These are phyloP conservation scores for Panthera tigris DNA, from an alignment of 2,113 vertebrate genomes.

Conservation along the genomic window DNA sequence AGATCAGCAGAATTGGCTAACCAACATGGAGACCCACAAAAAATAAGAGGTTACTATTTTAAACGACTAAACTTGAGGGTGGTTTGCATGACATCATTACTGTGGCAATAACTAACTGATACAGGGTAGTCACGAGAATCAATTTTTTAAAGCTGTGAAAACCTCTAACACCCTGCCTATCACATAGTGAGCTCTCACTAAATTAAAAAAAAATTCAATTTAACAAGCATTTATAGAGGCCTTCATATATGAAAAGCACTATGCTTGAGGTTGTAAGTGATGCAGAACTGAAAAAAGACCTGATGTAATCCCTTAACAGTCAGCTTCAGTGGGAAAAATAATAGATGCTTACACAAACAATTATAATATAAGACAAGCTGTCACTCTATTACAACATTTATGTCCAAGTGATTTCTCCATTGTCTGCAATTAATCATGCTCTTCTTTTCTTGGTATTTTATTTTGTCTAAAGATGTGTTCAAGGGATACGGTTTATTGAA, in stretches of 20 bases:
- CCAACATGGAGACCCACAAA: neutral
- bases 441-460: constrained; percentile 4
- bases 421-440: neutral
- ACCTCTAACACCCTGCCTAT: neutral
- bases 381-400: neutral
- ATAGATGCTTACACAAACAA: neutral
- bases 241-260: neutral
- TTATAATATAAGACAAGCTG: neutral
- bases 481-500: neutral
- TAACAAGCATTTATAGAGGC: neutral
- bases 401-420: neutral
- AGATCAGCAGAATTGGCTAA: neutral
- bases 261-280: neutral
- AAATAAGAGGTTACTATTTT: neutral
- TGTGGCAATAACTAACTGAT: neutral
- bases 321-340: neutral
- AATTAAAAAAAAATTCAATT: neutral
- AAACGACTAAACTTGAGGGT: neutral
- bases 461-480: constrained; percentile 13
- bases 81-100: neutral
- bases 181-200: neutral
- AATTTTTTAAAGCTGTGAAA: neutral
- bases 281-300: neutral
- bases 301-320: neutral
- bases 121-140: neutral